Conservation (phyloP, 2,113 vertebrate genomes). For the Marmota flaviventris region DNA sequence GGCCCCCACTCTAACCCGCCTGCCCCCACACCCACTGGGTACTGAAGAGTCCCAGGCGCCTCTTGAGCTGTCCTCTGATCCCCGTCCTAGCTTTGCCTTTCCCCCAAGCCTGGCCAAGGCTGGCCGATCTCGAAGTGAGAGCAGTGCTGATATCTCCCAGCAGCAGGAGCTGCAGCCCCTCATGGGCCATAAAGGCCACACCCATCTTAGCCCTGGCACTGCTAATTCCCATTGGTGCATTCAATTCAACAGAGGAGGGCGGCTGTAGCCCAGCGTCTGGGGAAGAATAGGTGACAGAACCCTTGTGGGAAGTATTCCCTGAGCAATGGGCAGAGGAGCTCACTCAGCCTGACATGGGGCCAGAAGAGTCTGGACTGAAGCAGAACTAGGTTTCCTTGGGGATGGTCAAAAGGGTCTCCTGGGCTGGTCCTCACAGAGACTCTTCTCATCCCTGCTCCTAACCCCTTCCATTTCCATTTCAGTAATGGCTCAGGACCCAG, state of each 20-base stretch:
- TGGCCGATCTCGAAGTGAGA: slow-evolving; percentile 86
- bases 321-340: background rate
- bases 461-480: background rate
- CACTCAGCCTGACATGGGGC: background rate
- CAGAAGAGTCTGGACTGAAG: slow-evolving; percentile 41
- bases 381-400: slow-evolving; percentile 13
- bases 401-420: slow-evolving; percentile 45
- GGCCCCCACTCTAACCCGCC: slow-evolving; percentile 84
- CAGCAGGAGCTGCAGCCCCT: slow-evolving; percentile 94
- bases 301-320: background rate
- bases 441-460: slow-evolving; percentile 38
- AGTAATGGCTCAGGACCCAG: slow-evolving; percentile 38
- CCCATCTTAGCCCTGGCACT: slow-evolving; percentile 83
- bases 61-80: slow-evolving; percentile 69
- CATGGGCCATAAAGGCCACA: slow-evolving; percentile 89
- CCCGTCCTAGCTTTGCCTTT: slow-evolving; percentile 89
- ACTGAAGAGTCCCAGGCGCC: slow-evolving; percentile 68
- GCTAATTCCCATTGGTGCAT: slow-evolving; percentile 85
- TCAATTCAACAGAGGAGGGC: slow-evolving; percentile 88
- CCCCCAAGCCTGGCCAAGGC: slow-evolving; percentile 85
- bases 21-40: slow-evolving; percentile 76
- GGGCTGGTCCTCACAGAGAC: slow-evolving; percentile 51
- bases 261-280: slow-evolving; percentile 84
- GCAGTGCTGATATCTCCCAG: slow-evolving; percentile 83
- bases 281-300: background rate